Percentiles rank a stretch among this genome's conserved stretches.
Evolutionary conservation across 2,113 vertebrate species (phyloP).

Genomic region (Nothoprocta perdicaria): DNA sequence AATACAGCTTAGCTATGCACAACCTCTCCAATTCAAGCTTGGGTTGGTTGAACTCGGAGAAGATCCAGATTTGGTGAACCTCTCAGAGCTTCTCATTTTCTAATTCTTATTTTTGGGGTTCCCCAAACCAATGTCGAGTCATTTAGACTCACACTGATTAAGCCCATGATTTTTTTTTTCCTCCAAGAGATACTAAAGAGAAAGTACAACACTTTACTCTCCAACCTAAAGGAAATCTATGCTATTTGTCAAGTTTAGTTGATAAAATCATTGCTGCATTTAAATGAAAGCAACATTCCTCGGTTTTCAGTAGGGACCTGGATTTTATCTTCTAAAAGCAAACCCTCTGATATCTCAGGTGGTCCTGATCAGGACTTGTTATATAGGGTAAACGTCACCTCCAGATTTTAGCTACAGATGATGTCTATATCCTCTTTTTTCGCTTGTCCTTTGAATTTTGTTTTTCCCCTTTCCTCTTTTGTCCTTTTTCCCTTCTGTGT

Average conservation of each 20-base stretch:
- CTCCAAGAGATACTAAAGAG: background rate
- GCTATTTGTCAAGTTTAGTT: background rate
- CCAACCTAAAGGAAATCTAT: background rate
- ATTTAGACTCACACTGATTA: background rate
- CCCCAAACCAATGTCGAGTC: background rate
- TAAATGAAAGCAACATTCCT: background rate
- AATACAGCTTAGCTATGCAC: background rate
- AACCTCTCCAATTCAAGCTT: background rate
- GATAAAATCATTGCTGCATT: background rate
- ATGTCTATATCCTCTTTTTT: background rate
- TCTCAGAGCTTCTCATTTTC: background rate
- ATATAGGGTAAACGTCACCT: background rate
- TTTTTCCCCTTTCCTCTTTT: background rate
- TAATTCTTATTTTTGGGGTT: background rate
- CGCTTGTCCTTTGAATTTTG: background rate
- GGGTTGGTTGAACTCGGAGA: background rate
- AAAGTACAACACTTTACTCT: background rate
- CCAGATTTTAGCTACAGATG: slow-evolving; percentile 2
- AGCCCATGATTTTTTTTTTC: background rate
- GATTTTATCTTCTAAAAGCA: background rate
- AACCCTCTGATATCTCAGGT: background rate
- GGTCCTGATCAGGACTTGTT: background rate
- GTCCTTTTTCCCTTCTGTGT: accelerated
- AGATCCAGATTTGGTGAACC: background rate
- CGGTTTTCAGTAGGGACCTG: background rate